Evolutionary conservation across 2,888 invertebrate genomes (phyloP).

Genomic region (Cheilosia vernalis): DNA sequence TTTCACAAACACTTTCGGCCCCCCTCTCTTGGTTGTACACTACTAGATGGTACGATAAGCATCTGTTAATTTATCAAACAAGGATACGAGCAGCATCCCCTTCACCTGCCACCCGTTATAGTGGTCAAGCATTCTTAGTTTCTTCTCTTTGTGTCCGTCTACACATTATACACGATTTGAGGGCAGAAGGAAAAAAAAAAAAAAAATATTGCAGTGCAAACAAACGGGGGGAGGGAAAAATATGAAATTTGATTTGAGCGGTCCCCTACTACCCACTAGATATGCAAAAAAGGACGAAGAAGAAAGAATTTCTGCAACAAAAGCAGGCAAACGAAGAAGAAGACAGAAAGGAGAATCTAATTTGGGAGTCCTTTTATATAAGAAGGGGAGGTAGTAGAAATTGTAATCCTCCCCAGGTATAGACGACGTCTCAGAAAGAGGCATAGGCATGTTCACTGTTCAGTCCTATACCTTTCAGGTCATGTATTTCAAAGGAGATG

Average conservation of each 20-base stretch:
- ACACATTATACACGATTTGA: background rate
- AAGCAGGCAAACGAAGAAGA: conserved; percentile 21
- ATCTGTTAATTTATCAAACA: conserved; percentile 74
- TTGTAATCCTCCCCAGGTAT: conserved; percentile 45
- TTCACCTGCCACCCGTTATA: conserved; percentile 18
- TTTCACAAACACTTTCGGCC: conserved; percentile 50
- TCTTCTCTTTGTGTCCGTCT: conserved; percentile 8
- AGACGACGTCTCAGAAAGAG: conserved; percentile 6
- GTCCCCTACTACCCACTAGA: no score
- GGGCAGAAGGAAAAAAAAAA: background rate
- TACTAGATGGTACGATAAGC: conserved; percentile 50
- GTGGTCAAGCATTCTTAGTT: conserved; percentile 57
- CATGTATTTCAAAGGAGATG: conserved; percentile 40
- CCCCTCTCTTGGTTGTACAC: conserved; percentile 18
- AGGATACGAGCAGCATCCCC: conserved; percentile 41
- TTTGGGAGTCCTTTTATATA: conserved; percentile 59
- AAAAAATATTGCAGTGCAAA: conserved; percentile 2
- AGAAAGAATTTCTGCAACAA: background rate
- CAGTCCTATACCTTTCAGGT: conserved; percentile 30
- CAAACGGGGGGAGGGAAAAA: conserved; percentile 2
- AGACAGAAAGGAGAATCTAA: conserved; percentile 58
- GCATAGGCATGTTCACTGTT: background rate
- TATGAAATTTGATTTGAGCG: conserved; percentile 67
- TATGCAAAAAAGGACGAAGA: conserved; percentile 8
- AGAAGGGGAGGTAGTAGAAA: conserved; percentile 38